These are phyloP conservation scores for Calcarius ornatus DNA, from an alignment of 2,113 vertebrate species.

Conservation along the genomic window DNA sequence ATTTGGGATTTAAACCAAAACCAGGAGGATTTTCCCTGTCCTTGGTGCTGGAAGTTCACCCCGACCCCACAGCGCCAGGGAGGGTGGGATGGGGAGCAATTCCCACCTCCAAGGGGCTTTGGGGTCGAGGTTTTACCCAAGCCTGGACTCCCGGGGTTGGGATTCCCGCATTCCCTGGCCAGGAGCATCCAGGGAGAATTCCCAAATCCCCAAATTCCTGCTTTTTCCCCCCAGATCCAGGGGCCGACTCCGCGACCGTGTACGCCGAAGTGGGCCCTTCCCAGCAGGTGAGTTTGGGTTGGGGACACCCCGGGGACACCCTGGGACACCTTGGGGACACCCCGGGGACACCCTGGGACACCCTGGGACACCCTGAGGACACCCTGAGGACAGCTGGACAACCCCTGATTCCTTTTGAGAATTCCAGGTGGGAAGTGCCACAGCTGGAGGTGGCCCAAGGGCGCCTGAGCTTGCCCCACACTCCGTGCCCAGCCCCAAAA, in stretches of 20 bases:
- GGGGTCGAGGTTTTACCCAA: fast-evolving
- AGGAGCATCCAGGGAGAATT: too few species aligned
- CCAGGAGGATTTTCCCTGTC: not conserved
- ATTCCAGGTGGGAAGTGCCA: fast-evolving
- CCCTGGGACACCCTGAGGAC: not conserved
- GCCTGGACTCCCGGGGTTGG: fast-evolving
- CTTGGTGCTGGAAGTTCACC: not conserved
- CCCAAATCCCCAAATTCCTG: not conserved
- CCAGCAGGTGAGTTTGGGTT: not conserved
- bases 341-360: not conserved
- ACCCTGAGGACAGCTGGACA: not conserved
- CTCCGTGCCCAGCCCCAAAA: not conserved
- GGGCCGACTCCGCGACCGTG: fast-evolving
- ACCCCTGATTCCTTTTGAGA: not conserved
- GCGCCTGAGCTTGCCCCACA: fast-evolving
- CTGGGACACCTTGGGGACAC: not conserved
- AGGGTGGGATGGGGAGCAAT: not conserved
- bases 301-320: not conserved
- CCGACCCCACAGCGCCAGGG: fast-evolving
- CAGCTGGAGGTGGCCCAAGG: fast-evolving
- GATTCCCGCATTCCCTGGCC: not conserved
- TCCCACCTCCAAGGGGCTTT: not conserved
- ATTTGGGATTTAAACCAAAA: not conserved
- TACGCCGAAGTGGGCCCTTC: not conserved
- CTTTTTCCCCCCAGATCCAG: not conserved